These are phyloP conservation scores for Cervus canadensis DNA, from an alignment of 2,113 vertebrate genomes.

Conservation along the genomic window DNA sequence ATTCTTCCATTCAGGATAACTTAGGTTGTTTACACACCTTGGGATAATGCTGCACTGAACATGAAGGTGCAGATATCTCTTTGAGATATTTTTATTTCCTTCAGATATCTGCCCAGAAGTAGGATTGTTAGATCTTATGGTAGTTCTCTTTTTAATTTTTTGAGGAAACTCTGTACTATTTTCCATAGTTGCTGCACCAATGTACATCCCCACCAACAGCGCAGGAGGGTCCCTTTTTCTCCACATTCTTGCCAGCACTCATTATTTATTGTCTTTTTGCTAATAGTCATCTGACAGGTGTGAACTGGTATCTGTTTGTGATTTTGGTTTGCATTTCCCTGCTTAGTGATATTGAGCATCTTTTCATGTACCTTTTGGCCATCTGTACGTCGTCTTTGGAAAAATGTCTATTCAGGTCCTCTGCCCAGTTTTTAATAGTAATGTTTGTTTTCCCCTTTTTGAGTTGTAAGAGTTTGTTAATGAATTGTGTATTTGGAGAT, in stretches of 20 bases:
- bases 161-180: not conserved
- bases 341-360: not conserved
- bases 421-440: not conserved
- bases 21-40: not conserved
- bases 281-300: not conserved
- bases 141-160: not conserved
- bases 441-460: not conserved
- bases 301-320: not conserved
- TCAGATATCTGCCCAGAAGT: not conserved
- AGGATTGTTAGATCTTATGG: not conserved
- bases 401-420: not conserved
- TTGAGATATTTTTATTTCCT: not conserved
- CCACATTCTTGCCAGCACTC: not conserved
- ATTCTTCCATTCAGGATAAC: not conserved
- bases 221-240: not conserved
- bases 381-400: not conserved
- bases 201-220: not conserved
- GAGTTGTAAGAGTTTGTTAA: not conserved
- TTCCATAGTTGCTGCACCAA: not conserved
- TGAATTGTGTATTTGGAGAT: not conserved
- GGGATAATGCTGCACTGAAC: not conserved
- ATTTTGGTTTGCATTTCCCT: not conserved
- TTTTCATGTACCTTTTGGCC: not conserved
- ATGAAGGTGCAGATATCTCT: not conserved
- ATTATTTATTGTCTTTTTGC: not conserved